Evolutionary conservation across 2,113 vertebrate genomes (phyloP), one percentile per base, ranked within the genome.

Genomic region (Edolisoma coerulescens): DNA sequence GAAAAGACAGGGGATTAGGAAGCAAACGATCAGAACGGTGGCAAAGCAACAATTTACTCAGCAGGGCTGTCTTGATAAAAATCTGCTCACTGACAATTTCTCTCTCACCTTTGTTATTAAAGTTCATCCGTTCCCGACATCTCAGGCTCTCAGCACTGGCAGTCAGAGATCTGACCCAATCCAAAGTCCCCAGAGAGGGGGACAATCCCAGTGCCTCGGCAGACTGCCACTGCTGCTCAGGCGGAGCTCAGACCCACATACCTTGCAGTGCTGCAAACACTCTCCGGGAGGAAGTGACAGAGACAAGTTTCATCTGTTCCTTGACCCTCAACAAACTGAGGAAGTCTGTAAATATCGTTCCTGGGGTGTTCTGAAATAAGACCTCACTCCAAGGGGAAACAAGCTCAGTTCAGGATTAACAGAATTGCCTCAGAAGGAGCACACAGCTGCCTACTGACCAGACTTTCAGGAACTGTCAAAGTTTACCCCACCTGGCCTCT

Each of bases 1-100:
- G 79, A 92, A 80, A 78, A 90, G 89, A 75, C 68, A 89, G 49
- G 28, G 67, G 88, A 96, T 96, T 96, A 96, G 76, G 74, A 87
- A 89, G 57, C 20, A 1, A 94, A 93, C 80, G 1, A 84, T 90
- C 73, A 92, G 56, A 89, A 71, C 52, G 39, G 52, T 9, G 4
- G 73, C 69, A 92, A 94, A 90, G 86, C 73, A 82, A 87, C 84
- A 76, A 93, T 96, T 96, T 96, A 89, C 95, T 71, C 96, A 97
- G 95, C 64, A 83, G 85, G 79, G 56, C 6, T 60, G 24, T 56
- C 83, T 60, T 56, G 86, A 87, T 78, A 92, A 78, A 93, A 94
- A 87, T 49, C 76, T 75, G 53, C 85, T 94, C 76, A 9, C 64
- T 19, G 86, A 59, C 2, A 2, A 75, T 74, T 95, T 89, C 42